Conservation (phyloP, 2,797 vertebrate genomes). For the Acridotheres tristis region DNA sequence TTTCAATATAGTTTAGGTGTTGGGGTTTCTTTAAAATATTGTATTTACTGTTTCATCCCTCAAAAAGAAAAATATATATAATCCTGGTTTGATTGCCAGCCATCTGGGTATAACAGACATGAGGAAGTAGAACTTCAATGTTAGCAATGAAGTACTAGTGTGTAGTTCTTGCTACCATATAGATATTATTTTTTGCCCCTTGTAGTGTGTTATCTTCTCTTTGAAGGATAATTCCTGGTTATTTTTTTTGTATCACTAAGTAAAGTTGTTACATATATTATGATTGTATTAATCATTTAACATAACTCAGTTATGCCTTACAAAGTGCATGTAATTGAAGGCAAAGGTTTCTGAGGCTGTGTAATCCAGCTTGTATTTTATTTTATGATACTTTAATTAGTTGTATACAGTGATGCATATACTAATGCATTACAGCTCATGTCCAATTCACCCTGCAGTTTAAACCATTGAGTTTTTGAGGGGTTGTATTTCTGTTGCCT, state of each 20-base stretch:
- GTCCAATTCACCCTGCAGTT: constrained; percentile 16
- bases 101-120: background rate
- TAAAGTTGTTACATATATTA: background rate
- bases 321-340: background rate
- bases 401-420: background rate
- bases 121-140: background rate
- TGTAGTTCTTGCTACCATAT: background rate
- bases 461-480: background rate
- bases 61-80: background rate
- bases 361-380: background rate
- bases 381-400: background rate
- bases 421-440: background rate
- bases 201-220: background rate
- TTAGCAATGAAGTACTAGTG: background rate
- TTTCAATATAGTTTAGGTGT: background rate
- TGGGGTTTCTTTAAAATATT: background rate
- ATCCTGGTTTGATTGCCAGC: background rate
- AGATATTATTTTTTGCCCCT: background rate
- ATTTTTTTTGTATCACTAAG: background rate
- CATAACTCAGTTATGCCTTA: background rate
- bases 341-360: background rate
- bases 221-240: background rate
- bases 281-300: background rate
- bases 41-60: background rate
- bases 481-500: background rate